These are phyloP conservation scores for Trachelus tabidus DNA, from an alignment of 2,888 invertebrate genomes.

Conservation along the genomic window DNA sequence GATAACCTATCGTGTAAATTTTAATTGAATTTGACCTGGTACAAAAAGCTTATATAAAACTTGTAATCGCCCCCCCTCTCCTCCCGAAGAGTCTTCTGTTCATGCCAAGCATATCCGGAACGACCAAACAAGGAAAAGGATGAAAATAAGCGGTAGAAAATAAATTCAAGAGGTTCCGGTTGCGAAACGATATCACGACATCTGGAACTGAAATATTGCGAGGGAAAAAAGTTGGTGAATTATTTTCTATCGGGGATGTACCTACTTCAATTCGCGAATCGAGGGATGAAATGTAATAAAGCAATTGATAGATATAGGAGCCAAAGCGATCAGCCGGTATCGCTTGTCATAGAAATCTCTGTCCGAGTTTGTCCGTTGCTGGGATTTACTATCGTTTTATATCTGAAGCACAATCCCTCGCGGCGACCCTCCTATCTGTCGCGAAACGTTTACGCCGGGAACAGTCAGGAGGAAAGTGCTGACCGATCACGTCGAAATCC, in stretches of 20 bases:
- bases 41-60: neutral
- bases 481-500: constrained; percentile 14
- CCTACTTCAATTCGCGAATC: neutral
- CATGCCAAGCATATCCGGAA: neutral
- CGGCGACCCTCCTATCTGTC: neutral
- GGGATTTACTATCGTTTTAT: neutral
- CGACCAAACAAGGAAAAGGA: neutral
- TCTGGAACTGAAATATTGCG: neutral
- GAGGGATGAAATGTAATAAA: neutral
- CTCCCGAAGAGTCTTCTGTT: neutral
- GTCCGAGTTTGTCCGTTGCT: neutral
- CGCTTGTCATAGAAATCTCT: neutral
- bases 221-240: neutral
- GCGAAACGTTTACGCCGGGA: neutral
- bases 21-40: too few relatives aligned
- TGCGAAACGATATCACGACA: neutral
- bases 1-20: neutral
- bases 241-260: neutral
- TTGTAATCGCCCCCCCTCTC: neutral
- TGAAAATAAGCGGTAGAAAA: neutral
- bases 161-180: neutral
- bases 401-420: neutral
- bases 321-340: neutral
- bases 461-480: constrained; percentile 12
- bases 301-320: neutral